phyloP scores from a whole-genome alignment of 2,888 invertebrate species.

The Acrobasis repandana region DNA sequence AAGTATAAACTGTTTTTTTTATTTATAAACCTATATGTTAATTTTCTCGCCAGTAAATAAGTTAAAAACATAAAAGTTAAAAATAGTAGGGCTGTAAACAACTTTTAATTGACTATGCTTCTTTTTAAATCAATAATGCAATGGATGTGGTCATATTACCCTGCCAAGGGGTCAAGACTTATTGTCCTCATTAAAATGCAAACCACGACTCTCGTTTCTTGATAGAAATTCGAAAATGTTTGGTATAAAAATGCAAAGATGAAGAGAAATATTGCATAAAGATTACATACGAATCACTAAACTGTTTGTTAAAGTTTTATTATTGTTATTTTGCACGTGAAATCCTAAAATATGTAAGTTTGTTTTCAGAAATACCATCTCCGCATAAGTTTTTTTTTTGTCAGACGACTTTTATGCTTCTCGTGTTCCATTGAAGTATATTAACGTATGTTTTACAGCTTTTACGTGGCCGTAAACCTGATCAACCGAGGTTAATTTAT shows the following conservation, averaged over 20 bases:
- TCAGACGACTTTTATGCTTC: too few species aligned
- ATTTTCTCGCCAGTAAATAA: background rate
- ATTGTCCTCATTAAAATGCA: constrained; percentile 70
- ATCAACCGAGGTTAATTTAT: constrained; percentile 21
- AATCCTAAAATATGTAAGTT: too few species aligned
- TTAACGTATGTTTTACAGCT: background rate
- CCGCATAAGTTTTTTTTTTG: too few species aligned
- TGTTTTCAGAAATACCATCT: too few species aligned
- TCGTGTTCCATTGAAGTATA: too few species aligned
- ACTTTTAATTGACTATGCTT: constrained; percentile 74
- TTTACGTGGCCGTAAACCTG: constrained; percentile 5
- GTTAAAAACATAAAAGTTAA: background rate
- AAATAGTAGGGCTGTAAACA: constrained; percentile 40
- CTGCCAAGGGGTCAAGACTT: constrained; percentile 49
- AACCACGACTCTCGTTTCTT: constrained; percentile 58
- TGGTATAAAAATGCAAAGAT: background rate
- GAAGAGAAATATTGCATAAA: too few species aligned
- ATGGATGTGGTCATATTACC: constrained; percentile 57
- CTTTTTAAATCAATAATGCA: constrained; percentile 70
- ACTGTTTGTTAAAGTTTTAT: too few species aligned
- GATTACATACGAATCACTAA: too few species aligned
- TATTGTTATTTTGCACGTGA: too few species aligned
- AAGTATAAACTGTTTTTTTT: too few species aligned
- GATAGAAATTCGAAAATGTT: background rate
- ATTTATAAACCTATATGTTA: background rate